Evolutionary conservation across 2,113 vertebrate genomes (phyloP).

Genomic region (Cacatua alba): DNA sequence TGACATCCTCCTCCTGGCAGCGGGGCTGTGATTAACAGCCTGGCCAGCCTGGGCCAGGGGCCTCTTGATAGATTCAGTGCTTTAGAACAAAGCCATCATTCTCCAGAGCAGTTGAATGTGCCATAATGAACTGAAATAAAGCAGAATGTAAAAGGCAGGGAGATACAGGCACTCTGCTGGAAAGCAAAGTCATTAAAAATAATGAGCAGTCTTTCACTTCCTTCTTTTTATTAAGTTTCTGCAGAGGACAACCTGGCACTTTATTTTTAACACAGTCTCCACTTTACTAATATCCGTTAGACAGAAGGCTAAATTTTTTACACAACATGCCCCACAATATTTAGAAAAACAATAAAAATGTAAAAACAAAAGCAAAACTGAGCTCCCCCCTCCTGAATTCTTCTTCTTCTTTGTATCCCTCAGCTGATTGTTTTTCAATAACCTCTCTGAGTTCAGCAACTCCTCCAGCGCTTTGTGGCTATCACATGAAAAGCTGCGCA

Average conservation of each 20-base stretch:
- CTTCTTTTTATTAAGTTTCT: conserved; percentile 81
- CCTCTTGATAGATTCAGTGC: conserved; percentile 70
- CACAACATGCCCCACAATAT: not conserved
- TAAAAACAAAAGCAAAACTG: not conserved
- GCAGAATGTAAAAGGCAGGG: conserved; percentile 74
- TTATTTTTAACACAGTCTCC: conserved; percentile 72
- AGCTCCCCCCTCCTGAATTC: not conserved
- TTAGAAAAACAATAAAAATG: not conserved
- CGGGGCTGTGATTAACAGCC: conserved; percentile 33
- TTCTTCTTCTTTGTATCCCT: not conserved
- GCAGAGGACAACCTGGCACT: conserved; percentile 72
- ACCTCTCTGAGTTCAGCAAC: not conserved
- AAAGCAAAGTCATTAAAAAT: conserved; percentile 90
- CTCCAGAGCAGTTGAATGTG: conserved; percentile 70
- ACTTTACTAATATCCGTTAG: conserved; percentile 67
- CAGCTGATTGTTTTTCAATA: not conserved
- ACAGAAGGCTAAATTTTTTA: conserved; percentile 53
- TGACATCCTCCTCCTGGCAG: conserved; percentile 42
- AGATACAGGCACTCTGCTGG: conserved; percentile 82
- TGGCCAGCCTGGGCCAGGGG: conserved; percentile 9
- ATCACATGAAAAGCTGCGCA: not conserved
- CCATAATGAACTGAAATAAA: conserved; percentile 76
- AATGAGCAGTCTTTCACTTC: conserved; percentile 83
- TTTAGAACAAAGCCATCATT: conserved; percentile 85
- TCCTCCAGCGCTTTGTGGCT: accelerated